Percentiles rank a stretch among this genome's conserved stretches.
These are phyloP conservation scores for Enteromius mattozi DNA, from an alignment of 2,797 vertebrate genomes.

Conservation along the genomic window DNA sequence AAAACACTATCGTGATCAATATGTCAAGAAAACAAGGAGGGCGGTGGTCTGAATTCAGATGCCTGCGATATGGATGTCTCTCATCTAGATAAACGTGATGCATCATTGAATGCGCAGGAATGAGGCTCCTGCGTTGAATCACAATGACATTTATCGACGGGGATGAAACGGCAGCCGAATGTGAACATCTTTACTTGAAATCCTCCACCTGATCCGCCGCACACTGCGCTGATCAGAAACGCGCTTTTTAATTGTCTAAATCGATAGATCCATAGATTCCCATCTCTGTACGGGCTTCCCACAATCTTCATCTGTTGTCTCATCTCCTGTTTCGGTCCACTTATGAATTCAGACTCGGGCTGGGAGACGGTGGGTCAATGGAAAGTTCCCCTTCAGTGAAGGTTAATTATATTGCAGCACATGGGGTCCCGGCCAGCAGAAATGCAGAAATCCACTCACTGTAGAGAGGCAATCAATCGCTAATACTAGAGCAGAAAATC, in stretches of 20 bases:
- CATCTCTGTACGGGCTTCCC: conserved; percentile 67
- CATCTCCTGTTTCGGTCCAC: conserved; percentile 52
- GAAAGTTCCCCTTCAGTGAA: conserved; percentile 69
- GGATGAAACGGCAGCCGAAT: conserved; percentile 57
- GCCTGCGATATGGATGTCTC: not conserved
- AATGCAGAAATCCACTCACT: conserved; percentile 70
- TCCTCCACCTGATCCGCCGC: conserved; percentile 30
- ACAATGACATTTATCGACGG: conserved; percentile 74
- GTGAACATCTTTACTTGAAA: conserved; percentile 47
- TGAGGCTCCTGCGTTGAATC: conserved; percentile 72
- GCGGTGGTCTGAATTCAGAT: conserved; percentile 16
- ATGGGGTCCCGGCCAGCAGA: conserved; percentile 63
- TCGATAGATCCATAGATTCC: conserved; percentile 74
- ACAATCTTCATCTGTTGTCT: conserved; percentile 56
- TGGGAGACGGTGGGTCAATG: conserved; percentile 68
- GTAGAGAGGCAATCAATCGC: conserved; percentile 73
- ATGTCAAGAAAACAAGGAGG: conserved; percentile 29
- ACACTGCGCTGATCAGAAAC: conserved; percentile 28
- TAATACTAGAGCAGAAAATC: conserved; percentile 75
- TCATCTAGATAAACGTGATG: conserved; percentile 45
- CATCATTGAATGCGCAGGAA: conserved; percentile 66
- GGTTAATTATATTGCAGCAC: conserved; percentile 74
- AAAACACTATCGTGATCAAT: conserved; percentile 33
- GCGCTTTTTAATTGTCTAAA: conserved; percentile 78
- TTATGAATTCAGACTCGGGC: conserved; percentile 55